Evolutionary conservation across 53 echinoderm and acorn worm species (phyloP), one percentile per base, ranked within the genome.

Genomic region (Arbacia lixula): DNA sequence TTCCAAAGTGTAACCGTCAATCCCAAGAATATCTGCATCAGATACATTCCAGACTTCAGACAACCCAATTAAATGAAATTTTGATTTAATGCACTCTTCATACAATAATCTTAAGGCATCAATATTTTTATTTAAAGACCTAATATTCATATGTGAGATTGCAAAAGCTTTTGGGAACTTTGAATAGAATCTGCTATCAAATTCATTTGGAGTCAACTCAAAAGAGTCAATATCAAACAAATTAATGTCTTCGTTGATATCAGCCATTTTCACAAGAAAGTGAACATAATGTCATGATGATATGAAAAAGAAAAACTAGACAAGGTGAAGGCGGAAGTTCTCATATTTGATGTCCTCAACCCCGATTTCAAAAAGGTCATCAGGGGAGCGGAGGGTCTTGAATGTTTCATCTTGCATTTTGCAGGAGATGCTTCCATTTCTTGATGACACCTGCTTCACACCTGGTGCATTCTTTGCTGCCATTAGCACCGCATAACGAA

Each of bases 321-420:
- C n/a, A n/a, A n/a, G n/a, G n/a, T n/a, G n/a, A n/a, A n/a, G n/a
- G n/a, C n/a, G 21, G 69, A 40, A 68, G 41, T 19, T 39, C 3
- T 68, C 69, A 68, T 68, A 68, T 21, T 68, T 68, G 38, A 68
- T 21, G 24, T 68, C 69, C n/a, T 37, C 41, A 39, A 51, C 10
- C 32, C 74, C 74, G 53, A 74, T 74, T 51, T 74, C 53, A 53
- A 74, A 74, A 17, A 74, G 53, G 74, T 74, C 74, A 11, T 53
- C 74, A n/a, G 53, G 53, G 52, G 74, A 52, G 52, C 74, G 52
- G 53, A 74, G 74, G 17, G 74, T 74, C 30, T 52, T 30, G 53
- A 52, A 74, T 12, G 30, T 6, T 14, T 74, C 53, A 33, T 51
- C 74, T 4, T 53, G 16, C 74, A 74, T 74, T 32, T 74, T 74